Evolutionary conservation across 2,113 vertebrate genomes (phyloP).

Genomic region (Grammatotria lemairii): DNA sequence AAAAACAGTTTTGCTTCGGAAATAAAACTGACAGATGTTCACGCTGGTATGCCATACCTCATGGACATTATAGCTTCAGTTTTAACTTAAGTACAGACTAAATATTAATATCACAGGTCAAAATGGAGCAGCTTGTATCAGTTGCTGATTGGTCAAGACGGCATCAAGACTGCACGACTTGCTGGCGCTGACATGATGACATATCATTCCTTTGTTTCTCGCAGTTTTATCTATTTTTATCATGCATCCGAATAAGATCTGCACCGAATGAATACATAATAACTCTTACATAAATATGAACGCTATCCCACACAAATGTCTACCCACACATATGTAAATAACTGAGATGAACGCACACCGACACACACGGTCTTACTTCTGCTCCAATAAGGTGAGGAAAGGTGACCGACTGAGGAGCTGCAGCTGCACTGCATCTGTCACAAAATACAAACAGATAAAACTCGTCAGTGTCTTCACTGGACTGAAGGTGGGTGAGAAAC

Average conservation of each 20-base stretch:
- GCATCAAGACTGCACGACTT: neutral
- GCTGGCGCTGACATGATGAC: neutral
- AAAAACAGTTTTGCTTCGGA: too few species aligned
- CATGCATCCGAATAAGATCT: neutral
- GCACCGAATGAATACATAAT: neutral
- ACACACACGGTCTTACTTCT: constrained; percentile 54
- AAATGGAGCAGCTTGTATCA: neutral
- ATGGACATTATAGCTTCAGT: neutral
- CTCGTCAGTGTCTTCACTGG: neutral
- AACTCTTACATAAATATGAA: neutral
- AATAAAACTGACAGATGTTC: neutral
- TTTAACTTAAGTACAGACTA: neutral
- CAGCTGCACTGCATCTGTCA: constrained; percentile 71
- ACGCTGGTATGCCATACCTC: neutral
- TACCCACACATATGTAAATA: neutral
- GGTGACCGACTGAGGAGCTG: constrained; percentile 36
- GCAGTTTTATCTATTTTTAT: neutral
- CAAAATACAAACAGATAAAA: neutral
- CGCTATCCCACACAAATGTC: neutral
- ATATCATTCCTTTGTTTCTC: neutral
- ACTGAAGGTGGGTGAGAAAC: neutral
- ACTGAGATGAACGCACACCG: neutral
- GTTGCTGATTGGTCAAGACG: neutral
- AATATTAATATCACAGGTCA: neutral
- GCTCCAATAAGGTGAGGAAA: constrained; percentile 65